Base-by-base conservation (phyloP, 2,888 invertebrate species). In the Pandemis cinnamomeana region DNA sequence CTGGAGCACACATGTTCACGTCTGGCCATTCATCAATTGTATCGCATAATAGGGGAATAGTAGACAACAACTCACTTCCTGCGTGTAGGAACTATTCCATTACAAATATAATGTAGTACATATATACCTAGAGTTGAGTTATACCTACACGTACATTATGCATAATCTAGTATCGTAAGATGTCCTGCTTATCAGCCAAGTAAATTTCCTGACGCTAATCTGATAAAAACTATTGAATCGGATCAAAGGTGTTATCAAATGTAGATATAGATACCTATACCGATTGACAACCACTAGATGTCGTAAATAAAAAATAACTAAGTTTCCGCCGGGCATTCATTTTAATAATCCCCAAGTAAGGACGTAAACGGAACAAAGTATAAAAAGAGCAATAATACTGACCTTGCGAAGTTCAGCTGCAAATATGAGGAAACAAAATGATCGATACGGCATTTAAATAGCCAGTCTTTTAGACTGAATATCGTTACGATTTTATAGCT, bases 11-110 rank as follows among this genome's bases (percentile, higher is more conserved):
- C 88, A 89, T 90, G 91, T 84, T 89, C 90, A 80, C 87, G 84
- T 87, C 84, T 89, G 87, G 81, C 88, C 84, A 92, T 92, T 92
- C 91, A 91, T 91, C 91, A 91, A 90, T 90, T 88, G 91, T 86
- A 90, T 88, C 86, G 84, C 79, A 85, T 89, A 89, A 91, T 90
- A 81, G 90, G 85, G 89, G 85, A 87, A 88, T 88, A 87, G 87
- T 89, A 88, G 88, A 86, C 87, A 89, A 89, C 89, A 89, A 85
- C 83, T 85, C 86, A 89, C 88, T 89, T 90, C 90, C 90, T 90
- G 84, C 79, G 77, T 48, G 70, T 77, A 82, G 80, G 8, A 20
- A 20, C 20, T 80, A 79, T 44, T 66, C 73, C 41, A 61, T 53
- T 69, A 58, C 42, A 42, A 53, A 11, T 46, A 11, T n/a, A 64